These are phyloP conservation scores for Stichodactyla helianthus DNA, from an alignment of 64 coral and sea anemone genomes.

Conservation along the genomic window DNA sequence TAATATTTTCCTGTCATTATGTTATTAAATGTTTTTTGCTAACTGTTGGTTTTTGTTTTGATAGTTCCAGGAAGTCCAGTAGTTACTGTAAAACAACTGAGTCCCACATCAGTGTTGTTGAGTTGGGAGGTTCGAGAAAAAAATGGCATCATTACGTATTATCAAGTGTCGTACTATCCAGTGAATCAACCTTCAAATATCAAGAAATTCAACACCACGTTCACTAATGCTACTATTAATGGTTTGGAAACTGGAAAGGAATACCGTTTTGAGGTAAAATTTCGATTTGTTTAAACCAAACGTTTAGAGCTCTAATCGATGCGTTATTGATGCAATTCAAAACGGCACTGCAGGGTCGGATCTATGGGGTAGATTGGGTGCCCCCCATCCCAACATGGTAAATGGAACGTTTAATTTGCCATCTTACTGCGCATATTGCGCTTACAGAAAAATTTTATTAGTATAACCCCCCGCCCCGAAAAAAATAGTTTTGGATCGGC, in stretches of 20 bases:
- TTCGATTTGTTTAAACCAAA: too few relatives aligned
- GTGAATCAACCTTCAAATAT: not conserved
- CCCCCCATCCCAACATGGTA: too few relatives aligned
- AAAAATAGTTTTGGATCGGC: too few relatives aligned
- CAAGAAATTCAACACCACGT: not conserved
- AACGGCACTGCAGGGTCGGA: too few relatives aligned
- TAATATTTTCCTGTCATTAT: not conserved
- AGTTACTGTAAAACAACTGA: slow-evolving; percentile 10
- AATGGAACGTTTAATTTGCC: too few relatives aligned
- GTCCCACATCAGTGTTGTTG: not conserved
- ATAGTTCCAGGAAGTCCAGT: slow-evolving; percentile 35
- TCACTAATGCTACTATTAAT: not conserved
- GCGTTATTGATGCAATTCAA: not conserved
- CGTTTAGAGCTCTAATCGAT: too few relatives aligned
- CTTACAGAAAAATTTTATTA: not conserved
- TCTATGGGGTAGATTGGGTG: too few relatives aligned
- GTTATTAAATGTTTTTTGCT: not conserved
- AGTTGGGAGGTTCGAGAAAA: slow-evolving; percentile 12
- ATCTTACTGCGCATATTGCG: too few relatives aligned
- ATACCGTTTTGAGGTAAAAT: not conserved
- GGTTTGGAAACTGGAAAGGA: not conserved
- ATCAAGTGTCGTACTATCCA: slow-evolving; percentile 22
- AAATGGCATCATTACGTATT: slow-evolving; percentile 31
- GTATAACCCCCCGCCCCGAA: too few relatives aligned
- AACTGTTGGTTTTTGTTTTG: not conserved